Base-by-base conservation (phyloP, 2,797 vertebrate genomes). In the Erpetoichthys calabaricus region DNA sequence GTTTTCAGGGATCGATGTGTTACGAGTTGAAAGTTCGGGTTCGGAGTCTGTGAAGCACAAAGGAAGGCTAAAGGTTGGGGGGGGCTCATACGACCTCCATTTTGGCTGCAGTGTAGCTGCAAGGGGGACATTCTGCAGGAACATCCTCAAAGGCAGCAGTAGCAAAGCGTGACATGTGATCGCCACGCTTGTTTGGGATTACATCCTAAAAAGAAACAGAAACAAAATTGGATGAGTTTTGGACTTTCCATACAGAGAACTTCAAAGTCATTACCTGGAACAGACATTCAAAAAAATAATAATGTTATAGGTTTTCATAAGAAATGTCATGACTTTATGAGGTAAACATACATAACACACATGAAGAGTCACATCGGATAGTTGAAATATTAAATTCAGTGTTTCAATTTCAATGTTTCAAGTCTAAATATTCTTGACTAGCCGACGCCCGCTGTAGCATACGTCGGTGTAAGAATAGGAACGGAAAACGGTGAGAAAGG, bases 41-140 rank as follows among this genome's bases (percentile, higher is more conserved):
- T 86, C 83, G 0, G 89, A 82, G 70, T 92, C 88, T n/a, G 88
- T 82, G 82, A 91, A 90, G 78, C 87, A 89, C 60, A 82, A 60
- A 0, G 91, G 89, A 61, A 90, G 83, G 75, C 87, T 88, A 86
- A 75, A 92, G 82, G 75, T 82, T 70, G 83, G 81, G 4, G 85
- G 68, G 0, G 80, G 77, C 63, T 86, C 79, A 63, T 91, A 91
- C 64, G 88, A 78, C 72, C 90, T 89, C 96, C 94, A 99, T 84
- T 89, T 82, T 58, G 89, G 86, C 76, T 84, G 89, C 68, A 92
- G 87, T 76, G 84, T 84, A 77, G 87, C 84, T 70, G 91, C 78
- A 80, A 91, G 91, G 70, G 89, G 82, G 63, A 84, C 81, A 59
- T 94, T 93, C 90, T 94, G 91, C 80, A 99, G 87, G 80, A 94